Evolutionary conservation across 1,140 invertebrate species (phyloP).

Genomic region (Aphaenogaster rudis): DNA sequence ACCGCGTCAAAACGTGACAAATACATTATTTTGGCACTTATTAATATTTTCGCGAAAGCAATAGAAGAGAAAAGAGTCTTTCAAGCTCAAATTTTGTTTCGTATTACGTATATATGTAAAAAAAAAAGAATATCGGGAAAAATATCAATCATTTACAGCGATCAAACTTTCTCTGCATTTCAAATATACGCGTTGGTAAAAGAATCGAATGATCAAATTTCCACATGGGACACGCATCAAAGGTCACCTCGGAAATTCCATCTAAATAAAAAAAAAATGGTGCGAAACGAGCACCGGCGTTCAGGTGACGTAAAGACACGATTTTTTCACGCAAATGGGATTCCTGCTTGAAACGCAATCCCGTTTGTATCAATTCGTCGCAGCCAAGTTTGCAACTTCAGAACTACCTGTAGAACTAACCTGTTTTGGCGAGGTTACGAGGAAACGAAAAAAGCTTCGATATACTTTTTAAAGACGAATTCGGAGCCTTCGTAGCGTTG

Average conservation of each 20-base stretch:
- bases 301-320: background rate
- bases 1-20: background rate
- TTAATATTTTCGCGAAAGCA: conserved; percentile 20
- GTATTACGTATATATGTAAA: background rate
- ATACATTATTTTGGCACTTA: conserved; percentile 54
- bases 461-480: conserved; percentile 7
- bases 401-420: conserved; percentile 20
- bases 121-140: background rate
- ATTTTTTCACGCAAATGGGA: conserved; percentile 28
- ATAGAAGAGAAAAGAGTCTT: background rate
- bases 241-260: background rate
- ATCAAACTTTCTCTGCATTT: background rate
- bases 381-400: background rate
- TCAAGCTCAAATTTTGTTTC: background rate
- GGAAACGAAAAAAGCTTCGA: background rate
- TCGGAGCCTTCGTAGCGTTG: background rate
- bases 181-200: background rate
- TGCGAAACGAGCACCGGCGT: background rate
- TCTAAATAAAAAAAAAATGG: conserved; percentile 16
- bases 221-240: background rate
- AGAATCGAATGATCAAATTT: background rate
- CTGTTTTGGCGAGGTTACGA: background rate
- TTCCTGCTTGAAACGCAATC: conserved; percentile 26
- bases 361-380: background rate
- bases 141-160: background rate